These are phyloP conservation scores for Catharus fuscescens DNA, from an alignment of 2,113 vertebrate species.

Conservation along the genomic window DNA sequence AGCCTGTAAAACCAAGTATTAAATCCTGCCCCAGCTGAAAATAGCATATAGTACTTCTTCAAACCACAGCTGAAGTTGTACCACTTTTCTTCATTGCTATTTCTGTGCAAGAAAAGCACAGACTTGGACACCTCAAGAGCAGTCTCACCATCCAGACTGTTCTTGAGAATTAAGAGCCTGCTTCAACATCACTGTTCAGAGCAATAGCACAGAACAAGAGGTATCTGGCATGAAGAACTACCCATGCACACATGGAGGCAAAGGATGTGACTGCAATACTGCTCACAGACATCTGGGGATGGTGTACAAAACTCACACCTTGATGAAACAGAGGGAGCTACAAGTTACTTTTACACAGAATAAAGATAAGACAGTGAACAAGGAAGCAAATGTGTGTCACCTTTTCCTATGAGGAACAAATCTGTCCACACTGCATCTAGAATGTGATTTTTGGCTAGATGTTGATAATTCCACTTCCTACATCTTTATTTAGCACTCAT, in stretches of 20 bases:
- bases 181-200: background rate
- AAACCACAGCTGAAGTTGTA: background rate
- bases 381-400: background rate
- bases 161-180: background rate
- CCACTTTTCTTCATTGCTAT: background rate
- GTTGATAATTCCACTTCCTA: background rate
- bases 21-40: background rate
- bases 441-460: background rate
- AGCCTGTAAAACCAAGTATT: background rate
- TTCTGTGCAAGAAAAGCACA: rapidly evolving
- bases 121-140: background rate
- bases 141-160: background rate
- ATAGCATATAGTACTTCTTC: background rate
- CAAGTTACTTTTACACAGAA: background rate
- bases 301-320: background rate
- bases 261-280: background rate
- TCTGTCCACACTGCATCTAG: background rate
- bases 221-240: background rate
- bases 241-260: rapidly evolving
- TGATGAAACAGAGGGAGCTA: background rate
- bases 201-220: background rate
- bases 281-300: background rate
- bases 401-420: background rate
- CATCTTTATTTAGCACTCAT: background rate
- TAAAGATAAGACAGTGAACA: background rate